Evolutionary conservation across 2,797 vertebrate species (phyloP).

Genomic region (Dendrocincla fuliginosa): DNA sequence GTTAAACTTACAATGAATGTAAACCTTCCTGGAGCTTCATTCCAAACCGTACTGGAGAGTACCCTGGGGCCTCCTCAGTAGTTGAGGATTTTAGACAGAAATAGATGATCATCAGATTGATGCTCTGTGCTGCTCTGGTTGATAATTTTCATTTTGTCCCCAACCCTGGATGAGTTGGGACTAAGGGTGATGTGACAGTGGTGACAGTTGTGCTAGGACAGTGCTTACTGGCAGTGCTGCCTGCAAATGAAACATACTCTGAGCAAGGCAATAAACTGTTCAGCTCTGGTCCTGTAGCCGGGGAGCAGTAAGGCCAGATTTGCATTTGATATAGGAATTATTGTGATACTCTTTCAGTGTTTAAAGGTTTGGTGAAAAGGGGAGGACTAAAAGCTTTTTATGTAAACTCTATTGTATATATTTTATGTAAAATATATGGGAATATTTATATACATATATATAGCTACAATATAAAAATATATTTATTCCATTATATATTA

Average conservation of each 20-base stretch:
- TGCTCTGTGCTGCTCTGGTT: background rate
- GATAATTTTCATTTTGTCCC: background rate
- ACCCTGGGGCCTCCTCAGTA: background rate
- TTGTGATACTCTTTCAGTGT: background rate
- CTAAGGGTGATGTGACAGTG: accelerated
- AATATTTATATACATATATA: background rate
- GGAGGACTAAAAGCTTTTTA: background rate
- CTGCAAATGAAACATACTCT: background rate
- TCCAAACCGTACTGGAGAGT: background rate
- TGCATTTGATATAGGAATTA: background rate
- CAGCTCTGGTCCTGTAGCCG: background rate
- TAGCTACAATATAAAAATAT: background rate
- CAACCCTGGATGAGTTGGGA: background rate
- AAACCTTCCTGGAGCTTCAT: background rate
- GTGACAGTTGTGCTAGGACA: background rate
- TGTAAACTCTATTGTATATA: background rate
- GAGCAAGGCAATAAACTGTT: background rate
- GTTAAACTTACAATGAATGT: background rate
- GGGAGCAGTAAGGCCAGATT: background rate
- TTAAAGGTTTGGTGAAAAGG: background rate
- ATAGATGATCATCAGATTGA: background rate
- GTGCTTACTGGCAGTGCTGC: background rate
- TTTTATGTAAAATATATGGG: background rate
- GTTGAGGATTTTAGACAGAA: background rate
- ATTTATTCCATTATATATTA: accelerated